Conservation (phyloP, 2,797 vertebrate species). For the Sebastes aleutianus region DNA sequence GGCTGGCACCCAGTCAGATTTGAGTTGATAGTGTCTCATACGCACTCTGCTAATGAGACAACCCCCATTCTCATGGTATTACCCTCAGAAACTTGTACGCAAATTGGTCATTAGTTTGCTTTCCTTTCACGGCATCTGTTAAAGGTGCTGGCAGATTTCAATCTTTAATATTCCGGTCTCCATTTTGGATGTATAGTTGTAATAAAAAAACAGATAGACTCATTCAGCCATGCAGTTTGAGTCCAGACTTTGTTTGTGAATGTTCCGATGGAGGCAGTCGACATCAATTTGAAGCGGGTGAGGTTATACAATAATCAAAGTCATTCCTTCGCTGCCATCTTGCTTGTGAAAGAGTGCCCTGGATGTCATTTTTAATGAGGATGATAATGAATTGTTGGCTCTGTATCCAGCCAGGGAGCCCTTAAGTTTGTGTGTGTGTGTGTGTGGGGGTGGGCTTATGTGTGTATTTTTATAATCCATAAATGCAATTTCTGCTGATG, state of each 20-base stretch:
- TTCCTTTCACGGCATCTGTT: not conserved
- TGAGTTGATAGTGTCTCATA: not conserved
- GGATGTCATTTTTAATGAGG: not conserved
- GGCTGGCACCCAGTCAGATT: not conserved
- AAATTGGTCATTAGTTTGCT: constrained; percentile 20
- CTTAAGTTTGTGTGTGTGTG: not conserved
- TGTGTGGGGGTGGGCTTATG: not conserved
- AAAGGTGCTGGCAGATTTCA: not conserved
- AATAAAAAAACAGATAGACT: not conserved
- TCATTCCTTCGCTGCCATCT: not conserved
- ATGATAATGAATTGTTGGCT: not conserved
- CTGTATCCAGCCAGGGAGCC: not conserved
- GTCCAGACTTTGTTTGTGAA: not conserved
- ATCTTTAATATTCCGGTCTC: not conserved
- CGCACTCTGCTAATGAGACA: constrained; percentile 31
- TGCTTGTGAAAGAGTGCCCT: not conserved
- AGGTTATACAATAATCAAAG: not conserved
- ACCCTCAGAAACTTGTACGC: not conserved
- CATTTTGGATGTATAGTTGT: not conserved
- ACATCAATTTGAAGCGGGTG: not conserved
- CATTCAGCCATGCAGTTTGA: not conserved
- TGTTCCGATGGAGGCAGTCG: not conserved
- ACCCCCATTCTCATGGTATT: not conserved
- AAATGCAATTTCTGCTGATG: not conserved
- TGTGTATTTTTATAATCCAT: not conserved